phyloP scores from a whole-genome alignment of 2,888 invertebrate genomes.

The Eudemis profundana region DNA sequence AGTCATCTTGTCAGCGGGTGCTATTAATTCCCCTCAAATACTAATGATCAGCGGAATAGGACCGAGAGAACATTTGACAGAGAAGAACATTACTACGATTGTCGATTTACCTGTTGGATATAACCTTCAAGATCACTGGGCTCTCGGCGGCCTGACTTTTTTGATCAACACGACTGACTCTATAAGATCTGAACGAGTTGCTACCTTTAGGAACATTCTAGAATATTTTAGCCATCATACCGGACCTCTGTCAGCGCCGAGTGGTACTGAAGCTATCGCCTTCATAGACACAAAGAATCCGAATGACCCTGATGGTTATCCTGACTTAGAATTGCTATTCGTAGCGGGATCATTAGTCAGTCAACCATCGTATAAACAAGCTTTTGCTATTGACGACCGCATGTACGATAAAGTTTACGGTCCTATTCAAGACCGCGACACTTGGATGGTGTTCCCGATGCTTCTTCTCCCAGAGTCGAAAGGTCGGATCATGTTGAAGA shows the following conservation, averaged over 20 bases:
- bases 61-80: slow-evolving; percentile 85
- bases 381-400: slow-evolving; percentile 69
- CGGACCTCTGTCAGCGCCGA: slow-evolving; percentile 73
- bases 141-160: slow-evolving; percentile 89
- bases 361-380: slow-evolving; percentile 66
- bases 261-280: slow-evolving; percentile 78
- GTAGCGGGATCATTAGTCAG: slow-evolving; percentile 80
- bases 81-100: slow-evolving; percentile 84
- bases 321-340: slow-evolving; percentile 86
- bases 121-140: slow-evolving; percentile 92
- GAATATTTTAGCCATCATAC: slow-evolving; percentile 80
- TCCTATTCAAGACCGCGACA: slow-evolving; percentile 75
- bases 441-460: slow-evolving; percentile 85
- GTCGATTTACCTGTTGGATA: slow-evolving; percentile 88
- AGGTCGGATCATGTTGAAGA: slow-evolving; percentile 85
- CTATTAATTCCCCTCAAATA: slow-evolving; percentile 92
- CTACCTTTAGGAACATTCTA: slow-evolving; percentile 71
- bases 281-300: slow-evolving; percentile 83
- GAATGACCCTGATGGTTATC: slow-evolving; percentile 76
- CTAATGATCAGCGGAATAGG: slow-evolving; percentile 93
- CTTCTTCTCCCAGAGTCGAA: slow-evolving; percentile 87
- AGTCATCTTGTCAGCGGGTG: slow-evolving; percentile 91
- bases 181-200: slow-evolving; percentile 85
- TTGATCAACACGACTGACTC: slow-evolving; percentile 88
- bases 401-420: slow-evolving; percentile 73